Percentiles rank a stretch among this genome's conserved stretches.
These are phyloP conservation scores for Benitochromis conjunctus DNA, from an alignment of 2,113 vertebrate genomes.

Conservation along the genomic window DNA sequence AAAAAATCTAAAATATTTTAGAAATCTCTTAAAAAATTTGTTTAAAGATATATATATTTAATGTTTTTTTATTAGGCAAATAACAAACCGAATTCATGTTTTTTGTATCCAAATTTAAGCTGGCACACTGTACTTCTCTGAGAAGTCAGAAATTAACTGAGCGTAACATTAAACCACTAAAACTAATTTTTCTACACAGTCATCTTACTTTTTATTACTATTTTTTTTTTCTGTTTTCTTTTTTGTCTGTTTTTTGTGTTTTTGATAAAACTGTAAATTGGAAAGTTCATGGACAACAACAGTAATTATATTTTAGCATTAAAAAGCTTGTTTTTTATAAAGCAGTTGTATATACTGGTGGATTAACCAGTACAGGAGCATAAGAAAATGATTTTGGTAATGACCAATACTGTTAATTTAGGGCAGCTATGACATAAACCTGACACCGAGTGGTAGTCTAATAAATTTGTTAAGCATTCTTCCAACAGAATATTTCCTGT, in stretches of 20 bases:
- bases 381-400: neutral
- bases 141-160: neutral
- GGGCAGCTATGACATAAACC: neutral
- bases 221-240: neutral
- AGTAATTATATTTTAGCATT: neutral
- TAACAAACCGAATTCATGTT: neutral
- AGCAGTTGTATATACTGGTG: neutral
- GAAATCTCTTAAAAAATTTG: neutral
- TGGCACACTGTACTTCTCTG: neutral
- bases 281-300: neutral
- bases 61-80: neutral
- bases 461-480: neutral
- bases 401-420: neutral
- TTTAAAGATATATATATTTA: neutral
- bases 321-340: neutral
- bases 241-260: neutral
- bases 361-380: neutral
- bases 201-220: neutral
- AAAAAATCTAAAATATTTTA: neutral
- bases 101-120: neutral
- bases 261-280: neutral
- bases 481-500: neutral
- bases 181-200: neutral
- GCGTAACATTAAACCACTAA: neutral
- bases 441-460: neutral